Percentiles rank a stretch among this genome's conserved stretches.
Evolutionary conservation across 2,113 vertebrate species (phyloP).

Genomic region (Embiotoca jacksoni): DNA sequence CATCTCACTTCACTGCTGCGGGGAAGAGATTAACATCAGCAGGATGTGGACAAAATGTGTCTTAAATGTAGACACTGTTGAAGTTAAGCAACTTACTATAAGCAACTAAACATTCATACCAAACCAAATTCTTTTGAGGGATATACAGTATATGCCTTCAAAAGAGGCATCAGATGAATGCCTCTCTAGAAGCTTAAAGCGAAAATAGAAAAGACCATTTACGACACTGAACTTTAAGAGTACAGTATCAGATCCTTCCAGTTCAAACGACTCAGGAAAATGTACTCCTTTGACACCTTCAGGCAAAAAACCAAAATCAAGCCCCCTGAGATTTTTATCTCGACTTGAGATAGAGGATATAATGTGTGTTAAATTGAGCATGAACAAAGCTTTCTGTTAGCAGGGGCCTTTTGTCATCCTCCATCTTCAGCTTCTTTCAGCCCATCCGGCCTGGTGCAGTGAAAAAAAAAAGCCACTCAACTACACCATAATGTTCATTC

Average conservation of each 20-base stretch:
- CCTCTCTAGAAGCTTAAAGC: neutral
- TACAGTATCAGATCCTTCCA: neutral
- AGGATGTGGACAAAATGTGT: conserved; percentile 13
- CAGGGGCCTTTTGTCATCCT: conserved; percentile 44
- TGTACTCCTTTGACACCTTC: conserved; percentile 32
- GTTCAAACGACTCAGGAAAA: conserved; percentile 14
- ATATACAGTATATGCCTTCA: too few relatives aligned
- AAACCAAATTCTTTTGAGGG: neutral
- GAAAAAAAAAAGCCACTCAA: conserved; percentile 17
- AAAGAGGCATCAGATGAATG: too few relatives aligned
- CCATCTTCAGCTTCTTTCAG: conserved; percentile 25
- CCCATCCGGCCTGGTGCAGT: conserved; percentile 6
- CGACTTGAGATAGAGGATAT: conserved; percentile 59
- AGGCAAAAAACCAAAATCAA: conserved; percentile 51
- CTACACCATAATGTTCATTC: conserved; percentile 1
- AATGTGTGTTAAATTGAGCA: conserved; percentile 76
- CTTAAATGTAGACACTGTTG: neutral
- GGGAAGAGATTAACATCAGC: conserved; percentile 44
- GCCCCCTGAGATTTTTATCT: conserved; percentile 62
- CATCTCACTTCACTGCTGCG: conserved; percentile 47
- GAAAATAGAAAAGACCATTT: neutral
- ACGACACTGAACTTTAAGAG: conserved; percentile 1
- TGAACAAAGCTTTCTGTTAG: conserved; percentile 64
- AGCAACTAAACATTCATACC: neutral
- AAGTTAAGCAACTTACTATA: conserved; percentile 7